Conservation (phyloP, 2,113 vertebrate species). For the Tretioscincus oriximinensis region DNA sequence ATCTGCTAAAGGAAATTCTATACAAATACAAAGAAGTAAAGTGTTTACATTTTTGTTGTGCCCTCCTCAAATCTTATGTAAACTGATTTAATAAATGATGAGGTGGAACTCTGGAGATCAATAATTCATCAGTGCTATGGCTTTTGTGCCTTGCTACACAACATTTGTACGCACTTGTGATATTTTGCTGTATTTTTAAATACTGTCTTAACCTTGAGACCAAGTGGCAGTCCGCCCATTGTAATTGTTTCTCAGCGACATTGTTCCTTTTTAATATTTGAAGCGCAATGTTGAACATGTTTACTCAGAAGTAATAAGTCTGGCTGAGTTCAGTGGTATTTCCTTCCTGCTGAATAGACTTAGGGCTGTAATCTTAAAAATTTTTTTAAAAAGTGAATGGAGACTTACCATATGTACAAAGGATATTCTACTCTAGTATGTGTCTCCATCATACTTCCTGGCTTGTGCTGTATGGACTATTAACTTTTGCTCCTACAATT, state of each 20-base stretch:
- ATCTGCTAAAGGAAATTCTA: constrained; percentile 23
- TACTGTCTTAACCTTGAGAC: constrained; percentile 54
- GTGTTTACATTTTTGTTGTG: not conserved
- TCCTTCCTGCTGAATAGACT: constrained; percentile 13
- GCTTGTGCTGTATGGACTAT: constrained; percentile 2
- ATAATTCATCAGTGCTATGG: constrained; percentile 46
- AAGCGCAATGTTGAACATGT: not conserved
- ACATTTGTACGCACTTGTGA: constrained; percentile 36
- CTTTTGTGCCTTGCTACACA: constrained; percentile 40
- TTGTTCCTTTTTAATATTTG: constrained; percentile 42
- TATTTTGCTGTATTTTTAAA: constrained; percentile 63
- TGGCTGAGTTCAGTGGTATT: not conserved
- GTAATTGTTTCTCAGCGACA: constrained; percentile 52
- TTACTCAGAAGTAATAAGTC: not conserved
- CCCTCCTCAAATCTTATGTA: not conserved
- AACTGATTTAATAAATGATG: constrained; percentile 16
- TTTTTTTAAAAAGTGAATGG: not conserved
- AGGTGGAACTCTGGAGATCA: constrained; percentile 44
- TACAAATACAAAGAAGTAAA: constrained; percentile 41
- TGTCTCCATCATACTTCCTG: constrained; percentile 27
- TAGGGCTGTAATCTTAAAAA: constrained; percentile 26
- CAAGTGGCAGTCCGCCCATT: constrained; percentile 43
- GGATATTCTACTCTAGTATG: constrained; percentile 44
- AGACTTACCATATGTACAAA: constrained; percentile 47
- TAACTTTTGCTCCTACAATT: constrained; percentile 10